Percentiles rank a stretch among this genome's conserved stretches.
phyloP scores from a whole-genome alignment of 2,113 vertebrate genomes.

The Tonatia bakeri region DNA sequence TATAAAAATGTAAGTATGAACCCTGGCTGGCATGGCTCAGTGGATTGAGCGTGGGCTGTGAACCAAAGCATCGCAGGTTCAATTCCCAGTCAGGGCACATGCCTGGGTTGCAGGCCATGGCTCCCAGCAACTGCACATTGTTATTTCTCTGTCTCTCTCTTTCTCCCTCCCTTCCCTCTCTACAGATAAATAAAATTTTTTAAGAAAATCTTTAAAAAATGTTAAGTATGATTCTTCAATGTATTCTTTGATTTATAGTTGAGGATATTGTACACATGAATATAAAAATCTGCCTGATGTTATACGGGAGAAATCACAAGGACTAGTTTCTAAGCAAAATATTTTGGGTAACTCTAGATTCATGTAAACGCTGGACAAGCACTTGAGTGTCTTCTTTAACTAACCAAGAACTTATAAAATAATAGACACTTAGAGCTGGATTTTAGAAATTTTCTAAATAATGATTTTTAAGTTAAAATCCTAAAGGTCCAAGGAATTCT shows the following conservation, averaged over 20 bases:
- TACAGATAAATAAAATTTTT: too few species aligned
- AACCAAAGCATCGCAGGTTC: too few species aligned
- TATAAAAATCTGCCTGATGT: not conserved
- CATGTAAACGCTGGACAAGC: not conserved
- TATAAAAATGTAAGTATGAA: not conserved
- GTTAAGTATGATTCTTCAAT: not conserved
- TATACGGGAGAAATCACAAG: not conserved
- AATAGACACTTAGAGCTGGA: not conserved
- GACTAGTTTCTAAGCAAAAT: not conserved
- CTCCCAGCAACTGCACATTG: too few species aligned
- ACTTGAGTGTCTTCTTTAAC: not conserved
- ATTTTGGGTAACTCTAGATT: not conserved
- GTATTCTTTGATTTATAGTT: conserved; percentile 13
- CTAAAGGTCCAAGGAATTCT: conserved; percentile 5
- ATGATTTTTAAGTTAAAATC: not conserved
- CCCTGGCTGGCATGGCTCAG: too few species aligned
- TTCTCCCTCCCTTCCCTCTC: too few species aligned
- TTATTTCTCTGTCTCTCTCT: too few species aligned
- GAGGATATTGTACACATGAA: not conserved
- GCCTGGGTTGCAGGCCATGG: too few species aligned
- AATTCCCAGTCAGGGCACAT: too few species aligned
- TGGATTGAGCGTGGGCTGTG: too few species aligned
- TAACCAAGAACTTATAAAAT: not conserved
- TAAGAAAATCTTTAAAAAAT: too few species aligned
- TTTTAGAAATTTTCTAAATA: conserved; percentile 34